Evolutionary conservation across 2,113 vertebrate species (phyloP), one percentile per base, ranked within the genome.

Genomic region (Petaurus breviceps): DNA sequence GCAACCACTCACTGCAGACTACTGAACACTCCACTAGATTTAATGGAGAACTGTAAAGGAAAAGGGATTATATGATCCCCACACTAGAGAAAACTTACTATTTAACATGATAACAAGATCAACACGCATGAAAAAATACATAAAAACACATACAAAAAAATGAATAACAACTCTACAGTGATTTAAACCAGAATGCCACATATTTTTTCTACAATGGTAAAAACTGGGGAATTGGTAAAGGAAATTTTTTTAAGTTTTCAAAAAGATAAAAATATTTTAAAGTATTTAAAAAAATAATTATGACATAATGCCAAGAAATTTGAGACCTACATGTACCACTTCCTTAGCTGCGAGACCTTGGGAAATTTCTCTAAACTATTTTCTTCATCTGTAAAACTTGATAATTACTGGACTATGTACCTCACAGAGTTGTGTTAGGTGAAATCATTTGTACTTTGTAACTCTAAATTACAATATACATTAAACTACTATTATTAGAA

Each of bases 61-160:
- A 93, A 2, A 37, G 91, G 22, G 26, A 68, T 68, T 43, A 19
- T 54, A 93, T 10, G 89, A 91, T 95, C 95, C 68, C 53, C 89
- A 24, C 94, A 93, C 89, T 91, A 92, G 47, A 68, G 97, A 94
- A 96, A 52, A 46, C 9, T 24, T 55, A 46, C 92, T 31, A 77
- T 28, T 19, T 90, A 90, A 22, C 93, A 19, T 93, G 90, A 94
- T 19, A 54, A 94, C 19, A 96, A 50, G 16, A 92, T 95, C 92
- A 96, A 94, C 31, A 95, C 26, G 93, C 93, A 94, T 61, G 95
- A 26, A 10, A 10, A 92, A 94, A 95, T 53, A 95, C 92, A 53
- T 89, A 94, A 96, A 96, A 96, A 61, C 2, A 51, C 9, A 95
- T 4, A 89, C 43, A 52, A 90, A 95, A 93, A 90, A 95, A 37